Evolutionary conservation across 2,113 vertebrate genomes (phyloP), one percentile per base, ranked within the genome.

Genomic region (Empidonax traillii): DNA sequence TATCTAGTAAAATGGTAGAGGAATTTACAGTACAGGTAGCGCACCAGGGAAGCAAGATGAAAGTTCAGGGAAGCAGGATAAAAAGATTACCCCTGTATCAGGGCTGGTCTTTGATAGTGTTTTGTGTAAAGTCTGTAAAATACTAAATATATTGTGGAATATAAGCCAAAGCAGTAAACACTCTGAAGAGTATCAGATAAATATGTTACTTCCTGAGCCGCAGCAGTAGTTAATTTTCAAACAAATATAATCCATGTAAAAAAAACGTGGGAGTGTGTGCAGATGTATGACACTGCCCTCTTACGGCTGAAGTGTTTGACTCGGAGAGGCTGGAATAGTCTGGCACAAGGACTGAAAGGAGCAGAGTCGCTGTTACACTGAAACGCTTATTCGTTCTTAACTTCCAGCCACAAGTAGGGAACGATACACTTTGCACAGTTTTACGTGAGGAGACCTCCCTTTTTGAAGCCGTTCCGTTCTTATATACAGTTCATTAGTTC

Each of bases 211-310:
- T 95, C 76, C 72, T 28, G 37, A 68, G 71, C 69, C 89, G 86
- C 55, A 96, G 68, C 47, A 84, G 78, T 51, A 79, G 88, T 90
- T 96, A 90, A 94, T 95, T 96, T 95, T 92, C 92, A 94, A 94
- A 58, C 77, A 46, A 59, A 47, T 52, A 37, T 18, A 31, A 52
- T 28, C 35, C 22, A 2, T 59, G 31, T 71, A 30, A 55, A 43
- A 62, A 63, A 63, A 4, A 3, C 6, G 35, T 8, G 75, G 37
- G 52, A 5, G 49, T 56, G 69, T 3, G 7, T 69, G 77, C 49
- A 81, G 44, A 37, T 51, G 66, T 37, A 13, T 67, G 17, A 7
- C 86, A 46, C 86, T 95, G 92, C 94, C 93, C 93, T 90, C 96
- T 89, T 55, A 78, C 0, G 5, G 83, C 25, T 41, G 28, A 30